Conservation (phyloP, 2,797 vertebrate genomes). For the Chelonia mydas region DNA sequence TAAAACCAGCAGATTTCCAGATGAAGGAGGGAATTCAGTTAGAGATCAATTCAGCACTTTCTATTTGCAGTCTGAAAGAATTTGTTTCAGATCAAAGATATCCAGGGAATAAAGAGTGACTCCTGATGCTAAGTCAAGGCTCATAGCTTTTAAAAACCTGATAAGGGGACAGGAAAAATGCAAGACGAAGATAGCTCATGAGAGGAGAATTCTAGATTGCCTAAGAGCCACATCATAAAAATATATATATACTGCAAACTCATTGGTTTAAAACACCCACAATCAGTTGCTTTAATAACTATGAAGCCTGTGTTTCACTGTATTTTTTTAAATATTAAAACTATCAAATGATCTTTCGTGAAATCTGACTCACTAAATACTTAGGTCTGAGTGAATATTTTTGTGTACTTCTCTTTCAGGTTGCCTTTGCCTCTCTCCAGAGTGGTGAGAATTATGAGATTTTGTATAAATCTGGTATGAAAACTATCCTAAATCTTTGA, state of each 20-base stretch:
- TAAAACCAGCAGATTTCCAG: not conserved
- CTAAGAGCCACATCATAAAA: not conserved
- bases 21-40: not conserved
- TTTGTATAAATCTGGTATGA: slow-evolving; percentile 3
- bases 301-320: not conserved
- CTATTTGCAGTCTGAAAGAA: slow-evolving; percentile 4
- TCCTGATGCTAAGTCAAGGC: not conserved
- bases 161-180: not conserved
- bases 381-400: not conserved
- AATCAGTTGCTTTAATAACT: not conserved
- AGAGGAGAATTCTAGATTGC: not conserved
- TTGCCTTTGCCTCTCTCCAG: slow-evolving; percentile 5
- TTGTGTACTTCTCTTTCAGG: not conserved
- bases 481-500: not conserved
- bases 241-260: not conserved
- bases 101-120: not conserved
- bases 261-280: not conserved
- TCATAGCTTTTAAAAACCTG: not conserved
- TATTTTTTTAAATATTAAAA: not conserved
- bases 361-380: not conserved
- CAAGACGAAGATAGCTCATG: not conserved
- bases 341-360: not conserved
- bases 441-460: not conserved
- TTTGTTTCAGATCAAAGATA: not conserved
- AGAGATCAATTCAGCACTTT: not conserved